These are phyloP conservation scores for Ceuthmochares aereus DNA, from an alignment of 2,113 vertebrate genomes.

Conservation along the genomic window DNA sequence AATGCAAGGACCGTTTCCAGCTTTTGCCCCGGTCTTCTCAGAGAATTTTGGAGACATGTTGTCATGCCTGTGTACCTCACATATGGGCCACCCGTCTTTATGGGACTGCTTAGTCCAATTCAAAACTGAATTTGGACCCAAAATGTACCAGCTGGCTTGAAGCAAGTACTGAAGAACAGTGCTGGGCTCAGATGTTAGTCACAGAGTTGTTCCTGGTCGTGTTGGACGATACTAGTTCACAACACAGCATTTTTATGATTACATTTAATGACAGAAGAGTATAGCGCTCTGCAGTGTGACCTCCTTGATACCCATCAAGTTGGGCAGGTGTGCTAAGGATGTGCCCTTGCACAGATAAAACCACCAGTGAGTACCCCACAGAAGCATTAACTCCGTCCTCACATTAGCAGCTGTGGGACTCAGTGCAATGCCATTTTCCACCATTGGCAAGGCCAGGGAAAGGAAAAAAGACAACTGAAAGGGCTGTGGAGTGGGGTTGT, in stretches of 20 bases:
- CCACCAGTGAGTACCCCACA: not conserved
- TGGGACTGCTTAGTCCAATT: not conserved
- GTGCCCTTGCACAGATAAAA: not conserved
- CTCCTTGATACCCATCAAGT: not conserved
- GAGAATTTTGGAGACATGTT: not conserved
- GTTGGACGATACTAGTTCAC: not conserved
- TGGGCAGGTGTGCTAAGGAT: not conserved
- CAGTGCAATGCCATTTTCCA: not conserved
- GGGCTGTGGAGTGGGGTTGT: not conserved
- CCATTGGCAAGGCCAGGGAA: not conserved
- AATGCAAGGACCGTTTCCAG: not conserved
- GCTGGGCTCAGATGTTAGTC: accelerated
- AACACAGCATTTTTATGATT: not conserved
- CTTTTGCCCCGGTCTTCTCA: not conserved
- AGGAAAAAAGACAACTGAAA: not conserved
- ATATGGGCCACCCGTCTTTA: not conserved
- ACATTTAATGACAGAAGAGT: accelerated
- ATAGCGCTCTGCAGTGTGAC: accelerated
- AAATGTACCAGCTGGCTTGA: not conserved
- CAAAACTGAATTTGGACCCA: not conserved
- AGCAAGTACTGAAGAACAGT: not conserved
- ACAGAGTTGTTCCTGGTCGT: not conserved
- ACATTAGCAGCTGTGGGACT: not conserved
- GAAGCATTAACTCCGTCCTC: not conserved
- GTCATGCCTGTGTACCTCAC: not conserved